Evolutionary conservation across 2,888 invertebrate species (phyloP), one percentile per base, ranked within the genome.

Genomic region (Ferdinandea cuprea): DNA sequence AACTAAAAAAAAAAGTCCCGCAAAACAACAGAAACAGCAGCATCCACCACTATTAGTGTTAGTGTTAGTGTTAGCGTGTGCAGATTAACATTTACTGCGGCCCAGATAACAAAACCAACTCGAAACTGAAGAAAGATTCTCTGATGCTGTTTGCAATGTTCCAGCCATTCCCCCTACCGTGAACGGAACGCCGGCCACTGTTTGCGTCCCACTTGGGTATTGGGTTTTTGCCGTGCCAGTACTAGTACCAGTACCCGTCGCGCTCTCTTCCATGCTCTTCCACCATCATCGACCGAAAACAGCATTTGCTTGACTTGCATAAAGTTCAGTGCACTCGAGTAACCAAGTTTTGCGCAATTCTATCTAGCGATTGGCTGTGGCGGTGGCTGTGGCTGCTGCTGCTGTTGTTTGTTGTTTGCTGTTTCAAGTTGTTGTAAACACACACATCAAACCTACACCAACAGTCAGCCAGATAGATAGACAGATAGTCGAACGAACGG

Each of bases 271-370:
- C 66, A 52, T 65, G 65, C 78, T 58, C 65, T 21, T 66, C 52
- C 66, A 52, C 21, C 19, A 40, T 15, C 13, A 52, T 30, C 19
- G 19, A 11, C 25, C 21, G 25, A 46, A 42, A 52, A 25, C 52
- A 73, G 40, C 42, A 59, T 76, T 66, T 30, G 71, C 78, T 77
- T 68, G 72, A 68, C 63, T 83, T 78, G 77, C 77, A 77, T 78
- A 63, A 68, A 69, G 83, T 83, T 83, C 83, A 83, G 58, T 78
- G 83, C 68, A 83, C 83, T 83, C 77, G 63, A 83, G 73, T 83
- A 78, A 83, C 83, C 83, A 83, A 83, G 77, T 83, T 83, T 83
- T 83, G 78, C 63, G 72, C 83, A 83, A 83, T 52, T 72, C 68
- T 61, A 81, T 66, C 63, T 35, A 42, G 35, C 56, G 32, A 65